Evolutionary conservation across 2,888 invertebrate genomes (phyloP).

Genomic region (Spodoptera littoralis): DNA sequence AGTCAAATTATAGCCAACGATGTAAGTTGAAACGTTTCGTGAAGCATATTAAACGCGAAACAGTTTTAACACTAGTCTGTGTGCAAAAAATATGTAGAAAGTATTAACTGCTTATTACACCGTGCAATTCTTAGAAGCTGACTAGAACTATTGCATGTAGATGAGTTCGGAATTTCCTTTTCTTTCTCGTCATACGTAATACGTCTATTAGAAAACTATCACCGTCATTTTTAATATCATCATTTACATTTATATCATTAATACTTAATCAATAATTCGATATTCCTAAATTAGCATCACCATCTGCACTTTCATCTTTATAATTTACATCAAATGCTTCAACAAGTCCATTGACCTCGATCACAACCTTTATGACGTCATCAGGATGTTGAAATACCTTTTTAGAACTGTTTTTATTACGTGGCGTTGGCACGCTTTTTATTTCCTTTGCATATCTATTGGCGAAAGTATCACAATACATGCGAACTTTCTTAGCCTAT

Average conservation of each 20-base stretch:
- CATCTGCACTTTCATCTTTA: not conserved
- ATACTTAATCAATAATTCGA: no score
- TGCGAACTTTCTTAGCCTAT: slow-evolving; percentile 45
- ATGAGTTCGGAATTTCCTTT: slow-evolving; percentile 3
- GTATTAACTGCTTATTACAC: slow-evolving; percentile 25
- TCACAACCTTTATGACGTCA: slow-evolving; percentile 1
- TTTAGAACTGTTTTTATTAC: slow-evolving; percentile 2
- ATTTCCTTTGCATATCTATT: slow-evolving; percentile 28
- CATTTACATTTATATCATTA: no score
- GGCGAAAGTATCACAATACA: slow-evolving; percentile 51
- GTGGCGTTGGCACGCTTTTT: slow-evolving; percentile 23
- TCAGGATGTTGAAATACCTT: slow-evolving; percentile 14
- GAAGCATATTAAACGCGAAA: slow-evolving; percentile 18
- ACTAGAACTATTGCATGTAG: slow-evolving; percentile 23
- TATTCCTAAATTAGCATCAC: no score
- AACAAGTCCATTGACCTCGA: not conserved
- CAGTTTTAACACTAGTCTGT: slow-evolving; percentile 5
- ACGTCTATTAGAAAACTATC: no score
- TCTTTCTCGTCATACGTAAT: not conserved
- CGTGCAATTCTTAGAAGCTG: slow-evolving; percentile 26
- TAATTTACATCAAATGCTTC: not conserved
- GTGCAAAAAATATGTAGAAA: slow-evolving; percentile 35
- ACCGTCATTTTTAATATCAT: no score
- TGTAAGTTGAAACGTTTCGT: no score
- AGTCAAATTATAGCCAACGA: no score